Base-by-base conservation (phyloP, 2,888 invertebrate genomes). In the Cataglyphis altisquamis region DNA sequence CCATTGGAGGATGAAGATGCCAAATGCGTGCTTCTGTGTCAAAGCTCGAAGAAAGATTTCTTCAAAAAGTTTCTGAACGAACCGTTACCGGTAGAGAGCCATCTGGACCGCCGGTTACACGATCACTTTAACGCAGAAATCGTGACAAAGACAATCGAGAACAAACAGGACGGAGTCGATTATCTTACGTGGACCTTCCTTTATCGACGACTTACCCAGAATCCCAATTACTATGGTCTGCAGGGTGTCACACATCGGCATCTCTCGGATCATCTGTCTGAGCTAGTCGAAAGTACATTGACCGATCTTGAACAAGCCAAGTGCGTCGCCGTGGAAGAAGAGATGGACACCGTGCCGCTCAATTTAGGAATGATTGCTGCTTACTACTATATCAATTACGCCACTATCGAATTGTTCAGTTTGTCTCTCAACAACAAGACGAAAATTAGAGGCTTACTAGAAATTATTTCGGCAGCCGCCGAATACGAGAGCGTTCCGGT, bases 111-210 rank as follows among this genome's bases (percentile, higher is more conserved):
- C 93, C 97, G 98, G 86, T 96, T 99, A 3, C 99, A 99, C 95
- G 99, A 99, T 95, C 99, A 99, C 95, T 99, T 99, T 95, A 99
- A 99, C 95, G 99, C 99, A 0, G 99, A 99, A 95, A 99, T 99
- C 81, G 99, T 99, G 0, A 99, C 99, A 0, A 99, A 99, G 95
- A 99, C 99, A 0, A 99, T 99, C 91, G 99, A 99, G 95, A 99
- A 99, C 95, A 99, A 99, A 94, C 99, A 99, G 94, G 99, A 99
- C 94, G 99, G 99, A 0, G 99, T 99, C 0, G 99, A 99, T 96
- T 99, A 99, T 93, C 96, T 99, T 29, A 99, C 99, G 0, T 99
- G 99, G 99, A 99, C 99, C 0, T 99, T 99, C 96, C 95, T 99
- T 15, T 99, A 99, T 94, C 96, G 99, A 3, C 96, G 99, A 68